Evolutionary conservation across 1,140 invertebrate species (phyloP).

Genomic region (Leguminivora glycinivorella): DNA sequence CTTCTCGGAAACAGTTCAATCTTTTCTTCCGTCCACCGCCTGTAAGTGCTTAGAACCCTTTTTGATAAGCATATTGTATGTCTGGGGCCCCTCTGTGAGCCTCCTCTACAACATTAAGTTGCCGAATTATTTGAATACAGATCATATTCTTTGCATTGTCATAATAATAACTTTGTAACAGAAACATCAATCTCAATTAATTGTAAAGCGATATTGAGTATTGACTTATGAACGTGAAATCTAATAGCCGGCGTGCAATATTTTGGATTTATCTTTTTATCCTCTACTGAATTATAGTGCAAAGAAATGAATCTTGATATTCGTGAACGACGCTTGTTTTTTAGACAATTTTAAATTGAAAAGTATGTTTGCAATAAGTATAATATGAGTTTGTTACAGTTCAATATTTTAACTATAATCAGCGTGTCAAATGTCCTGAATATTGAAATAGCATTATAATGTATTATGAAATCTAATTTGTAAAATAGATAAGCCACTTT

Average conservation of each 20-base stretch:
- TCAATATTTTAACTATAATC: slow-evolving; percentile 46
- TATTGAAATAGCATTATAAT: slow-evolving; percentile 50
- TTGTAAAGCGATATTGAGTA: too few species aligned
- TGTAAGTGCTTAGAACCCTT: not conserved
- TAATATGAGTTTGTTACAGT: slow-evolving; percentile 39
- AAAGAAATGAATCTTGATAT: not conserved
- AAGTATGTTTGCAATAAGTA: slow-evolving; percentile 51
- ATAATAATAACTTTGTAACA: not conserved
- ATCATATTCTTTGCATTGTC: not conserved
- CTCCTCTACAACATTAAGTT: not conserved
- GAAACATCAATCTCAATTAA: not conserved
- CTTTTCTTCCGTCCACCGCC: slow-evolving; percentile 28
- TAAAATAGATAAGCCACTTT: slow-evolving; percentile 66
- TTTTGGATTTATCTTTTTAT: not conserved
- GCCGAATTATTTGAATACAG: not conserved
- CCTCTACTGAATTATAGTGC: not conserved
- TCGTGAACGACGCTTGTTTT: slow-evolving; percentile 12
- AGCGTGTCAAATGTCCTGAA: slow-evolving; percentile 66
- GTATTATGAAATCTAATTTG: slow-evolving; percentile 56
- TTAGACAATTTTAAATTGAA: slow-evolving; percentile 38
- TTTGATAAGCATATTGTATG: slow-evolving; percentile 10
- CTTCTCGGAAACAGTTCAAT: slow-evolving; percentile 13
- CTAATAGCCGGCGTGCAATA: not conserved
- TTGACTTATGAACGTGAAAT: too few species aligned
- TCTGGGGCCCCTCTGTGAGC: not conserved